Conservation (phyloP, 1,140 invertebrate genomes). For the Akabosia matsudoensis region DNA sequence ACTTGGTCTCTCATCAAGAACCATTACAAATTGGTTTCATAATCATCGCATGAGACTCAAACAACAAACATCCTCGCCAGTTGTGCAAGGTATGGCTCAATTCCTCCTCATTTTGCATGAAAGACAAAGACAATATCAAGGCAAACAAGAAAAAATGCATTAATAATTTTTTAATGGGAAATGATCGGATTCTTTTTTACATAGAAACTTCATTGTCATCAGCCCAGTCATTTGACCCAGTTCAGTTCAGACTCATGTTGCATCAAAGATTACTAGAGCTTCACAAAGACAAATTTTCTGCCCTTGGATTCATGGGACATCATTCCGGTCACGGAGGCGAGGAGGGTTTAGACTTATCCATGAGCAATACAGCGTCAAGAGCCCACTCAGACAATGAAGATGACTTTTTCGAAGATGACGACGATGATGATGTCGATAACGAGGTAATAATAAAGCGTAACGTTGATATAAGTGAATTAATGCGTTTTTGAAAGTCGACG, state of each 20-base stretch:
- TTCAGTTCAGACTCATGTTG: constrained; percentile 80
- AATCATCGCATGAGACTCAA: constrained; percentile 98
- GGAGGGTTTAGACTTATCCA: constrained; percentile 63
- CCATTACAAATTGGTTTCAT: constrained; percentile 99
- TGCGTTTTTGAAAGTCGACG: neutral
- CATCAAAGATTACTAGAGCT: constrained; percentile 82
- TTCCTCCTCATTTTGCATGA: too few species aligned
- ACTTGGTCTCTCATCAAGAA: constrained; percentile 85
- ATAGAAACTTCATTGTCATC: constrained; percentile 41
- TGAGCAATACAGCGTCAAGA: constrained; percentile 56
- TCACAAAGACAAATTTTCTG: constrained; percentile 70
- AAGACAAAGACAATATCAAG: neutral
- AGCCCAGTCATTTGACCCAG: constrained; percentile 70
- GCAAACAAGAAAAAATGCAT: neutral
- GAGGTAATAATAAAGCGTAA: constrained; percentile 2
- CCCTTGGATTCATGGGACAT: constrained; percentile 59
- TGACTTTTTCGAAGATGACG: constrained; percentile 53
- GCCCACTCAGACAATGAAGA: constrained; percentile 60
- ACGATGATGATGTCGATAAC: constrained; percentile 56
- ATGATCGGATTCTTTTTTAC: constrained; percentile 18
- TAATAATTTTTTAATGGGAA: neutral
- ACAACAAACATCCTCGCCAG: constrained; percentile 65
- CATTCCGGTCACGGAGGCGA: constrained; percentile 66
- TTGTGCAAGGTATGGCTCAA: constrained; percentile 41
- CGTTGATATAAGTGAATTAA: too few species aligned